Base-by-base conservation (phyloP, 2,888 invertebrate species). In the Periphyllus acericola region DNA sequence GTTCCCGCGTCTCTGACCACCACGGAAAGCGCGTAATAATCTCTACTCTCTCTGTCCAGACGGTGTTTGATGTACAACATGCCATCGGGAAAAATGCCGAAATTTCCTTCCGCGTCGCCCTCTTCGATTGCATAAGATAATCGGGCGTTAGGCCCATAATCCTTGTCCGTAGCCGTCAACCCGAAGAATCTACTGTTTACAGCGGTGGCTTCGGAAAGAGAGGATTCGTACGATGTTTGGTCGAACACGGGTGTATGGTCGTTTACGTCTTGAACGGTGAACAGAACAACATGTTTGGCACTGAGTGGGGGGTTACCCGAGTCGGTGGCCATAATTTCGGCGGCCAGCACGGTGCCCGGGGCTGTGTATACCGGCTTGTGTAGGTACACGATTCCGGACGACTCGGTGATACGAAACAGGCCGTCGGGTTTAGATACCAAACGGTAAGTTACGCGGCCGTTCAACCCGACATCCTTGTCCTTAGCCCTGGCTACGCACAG, bases 61-160 rank as follows among this genome's bases (percentile, higher is more conserved):
- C 94, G 92, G 90, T 96, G 96, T 90, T 96, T 95, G 0, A 99
- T 96, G 92, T 97, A 99, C 55, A 99, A 92, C 91, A 94, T 96
- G 1, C 99, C 99, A 92, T 98, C 98, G 0, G 99, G 99, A 91
- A 99, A 99, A 72, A 99, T 95, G 0, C 98, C 98, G 92, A 99
- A 99, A 91, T 95, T 96, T 76, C 93, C 94, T 90, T 97, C 96
- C 11, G 93, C 92, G 91, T 98, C 98, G 2, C 98, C 98, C 91
- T 96, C 96, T 0, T 94, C 94, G 82, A 99, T 97, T 78, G 94
- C 93, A 92, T 97, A 98, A 0, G 95, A 94, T 84, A 98, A 94
- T 89, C 94, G 93, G 0, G 96, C 96, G 92, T 96, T 98, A 1
- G 92, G 92, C 0, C 96, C 97, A 75, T 96, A 93, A 92, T 99